A percentile compares a stretch with the other conserved stretches of the same genome.
Conservation (phyloP, 2,113 vertebrate genomes). For the Alexandromys fortis region DNA sequence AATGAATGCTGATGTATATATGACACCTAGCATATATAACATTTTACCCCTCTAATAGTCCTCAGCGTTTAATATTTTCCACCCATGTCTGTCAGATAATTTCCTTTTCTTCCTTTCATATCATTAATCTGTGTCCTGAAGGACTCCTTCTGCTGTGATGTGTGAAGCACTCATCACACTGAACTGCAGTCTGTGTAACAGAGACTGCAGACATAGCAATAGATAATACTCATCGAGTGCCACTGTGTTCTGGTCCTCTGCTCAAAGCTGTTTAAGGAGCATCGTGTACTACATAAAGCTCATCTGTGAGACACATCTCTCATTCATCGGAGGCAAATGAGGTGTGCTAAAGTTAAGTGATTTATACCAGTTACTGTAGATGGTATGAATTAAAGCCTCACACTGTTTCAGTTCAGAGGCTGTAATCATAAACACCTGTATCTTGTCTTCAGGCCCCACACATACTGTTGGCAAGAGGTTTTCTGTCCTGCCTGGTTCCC, state of each 20-base stretch:
- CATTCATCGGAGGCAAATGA: slow-evolving; percentile 2
- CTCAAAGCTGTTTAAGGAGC: background rate
- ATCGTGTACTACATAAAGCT: background rate
- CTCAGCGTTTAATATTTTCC: background rate
- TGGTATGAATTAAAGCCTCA: background rate
- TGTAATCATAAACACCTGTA: background rate
- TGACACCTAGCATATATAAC: background rate
- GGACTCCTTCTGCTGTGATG: background rate
- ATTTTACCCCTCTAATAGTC: background rate
- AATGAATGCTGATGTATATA: background rate
- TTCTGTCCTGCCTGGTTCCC: too few species aligned
- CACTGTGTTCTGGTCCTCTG: background rate
- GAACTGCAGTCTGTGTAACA: background rate
- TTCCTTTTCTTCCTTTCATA: slow-evolving; percentile 8
- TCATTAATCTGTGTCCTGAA: slow-evolving; percentile 3
- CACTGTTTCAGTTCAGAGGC: background rate
- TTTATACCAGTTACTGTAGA: background rate
- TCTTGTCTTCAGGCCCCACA: background rate
- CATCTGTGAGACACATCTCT: background rate
- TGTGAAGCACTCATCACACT: background rate
- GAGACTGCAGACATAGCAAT: background rate
- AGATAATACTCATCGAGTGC: background rate
- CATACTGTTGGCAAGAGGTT: background rate
- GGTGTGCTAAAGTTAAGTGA: background rate
- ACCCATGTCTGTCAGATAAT: background rate